Percentiles rank a stretch among this genome's conserved stretches.
Conservation (phyloP, 2,888 invertebrate genomes). For the Lasioglossum zephyrum region DNA sequence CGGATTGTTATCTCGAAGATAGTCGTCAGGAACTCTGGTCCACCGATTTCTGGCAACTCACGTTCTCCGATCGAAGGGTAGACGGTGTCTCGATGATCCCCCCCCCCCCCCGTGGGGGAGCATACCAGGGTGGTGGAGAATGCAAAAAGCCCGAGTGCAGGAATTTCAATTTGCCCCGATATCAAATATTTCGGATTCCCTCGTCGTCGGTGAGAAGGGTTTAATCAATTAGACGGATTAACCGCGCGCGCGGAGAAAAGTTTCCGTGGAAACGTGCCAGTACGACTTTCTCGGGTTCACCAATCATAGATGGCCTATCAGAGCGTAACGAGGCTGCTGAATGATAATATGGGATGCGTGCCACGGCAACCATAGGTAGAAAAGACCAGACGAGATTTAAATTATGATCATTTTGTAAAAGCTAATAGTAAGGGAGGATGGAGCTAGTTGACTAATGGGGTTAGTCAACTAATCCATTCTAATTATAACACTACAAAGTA, state of each 20-base stretch:
- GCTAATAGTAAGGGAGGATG: too few species aligned
- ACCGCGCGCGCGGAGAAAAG: conserved; percentile 50
- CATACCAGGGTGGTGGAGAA: conserved; percentile 19
- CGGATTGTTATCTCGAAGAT: not conserved
- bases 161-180: conserved; percentile 71
- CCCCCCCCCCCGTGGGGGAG: not conserved
- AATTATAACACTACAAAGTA: too few species aligned
- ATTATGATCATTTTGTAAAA: not conserved
- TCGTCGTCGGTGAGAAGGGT: conserved; percentile 46
- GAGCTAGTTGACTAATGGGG: too few species aligned
- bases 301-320: conserved; percentile 47
- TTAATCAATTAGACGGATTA: conserved; percentile 67
- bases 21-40: not conserved
- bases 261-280: conserved; percentile 63
- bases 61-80: not conserved
- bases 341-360: not conserved
- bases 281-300: conserved; percentile 33
- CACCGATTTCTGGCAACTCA: not conserved
- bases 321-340: conserved; percentile 11
- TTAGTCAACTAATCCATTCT: too few species aligned
- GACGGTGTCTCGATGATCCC: not conserved
- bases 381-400: not conserved
- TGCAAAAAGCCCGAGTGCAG: conserved; percentile 62
- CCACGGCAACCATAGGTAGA: not conserved
- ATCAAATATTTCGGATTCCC: conserved; percentile 70